These are phyloP conservation scores for Tinea semifulvella DNA, from an alignment of 2,888 invertebrate genomes.

Conservation along the genomic window DNA sequence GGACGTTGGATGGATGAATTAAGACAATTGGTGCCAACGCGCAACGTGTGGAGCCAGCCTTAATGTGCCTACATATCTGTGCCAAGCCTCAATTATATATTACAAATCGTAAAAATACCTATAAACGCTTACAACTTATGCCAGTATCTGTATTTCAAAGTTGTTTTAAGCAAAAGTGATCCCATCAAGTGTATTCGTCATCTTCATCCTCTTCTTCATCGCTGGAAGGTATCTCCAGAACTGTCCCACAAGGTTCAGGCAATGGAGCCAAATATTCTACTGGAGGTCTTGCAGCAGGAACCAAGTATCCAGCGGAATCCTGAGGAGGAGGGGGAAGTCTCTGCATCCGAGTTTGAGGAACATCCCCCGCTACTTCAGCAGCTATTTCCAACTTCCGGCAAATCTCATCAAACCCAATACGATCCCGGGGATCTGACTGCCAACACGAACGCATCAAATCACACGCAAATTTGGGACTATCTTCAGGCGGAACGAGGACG, in stretches of 20 bases:
- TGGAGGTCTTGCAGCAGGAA: constrained; percentile 64
- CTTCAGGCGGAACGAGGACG: constrained; percentile 80
- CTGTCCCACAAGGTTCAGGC: constrained; percentile 43
- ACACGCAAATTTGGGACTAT: constrained; percentile 76
- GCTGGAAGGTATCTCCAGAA: constrained; percentile 42
- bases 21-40: no score
- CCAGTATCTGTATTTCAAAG: no score
- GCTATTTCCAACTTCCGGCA: constrained; percentile 69
- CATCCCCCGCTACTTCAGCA: constrained; percentile 31
- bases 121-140: no score
- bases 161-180: no score
- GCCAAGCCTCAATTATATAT: no score
- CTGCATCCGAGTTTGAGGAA: constrained; percentile 39
- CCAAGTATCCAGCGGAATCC: constrained; percentile 74
- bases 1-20: no score
- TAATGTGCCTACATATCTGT: no score
- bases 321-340: constrained; percentile 66
- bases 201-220: constrained; percentile 43
- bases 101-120: no score
- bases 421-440: constrained; percentile 81
- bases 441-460: constrained; percentile 83
- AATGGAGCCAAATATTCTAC: constrained; percentile 68
- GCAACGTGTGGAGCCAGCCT: no score
- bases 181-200: constrained; percentile 53
- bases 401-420: constrained; percentile 77